Evolutionary conservation across 2,797 vertebrate genomes (phyloP).

Genomic region (Neomorphus geoffroyi): DNA sequence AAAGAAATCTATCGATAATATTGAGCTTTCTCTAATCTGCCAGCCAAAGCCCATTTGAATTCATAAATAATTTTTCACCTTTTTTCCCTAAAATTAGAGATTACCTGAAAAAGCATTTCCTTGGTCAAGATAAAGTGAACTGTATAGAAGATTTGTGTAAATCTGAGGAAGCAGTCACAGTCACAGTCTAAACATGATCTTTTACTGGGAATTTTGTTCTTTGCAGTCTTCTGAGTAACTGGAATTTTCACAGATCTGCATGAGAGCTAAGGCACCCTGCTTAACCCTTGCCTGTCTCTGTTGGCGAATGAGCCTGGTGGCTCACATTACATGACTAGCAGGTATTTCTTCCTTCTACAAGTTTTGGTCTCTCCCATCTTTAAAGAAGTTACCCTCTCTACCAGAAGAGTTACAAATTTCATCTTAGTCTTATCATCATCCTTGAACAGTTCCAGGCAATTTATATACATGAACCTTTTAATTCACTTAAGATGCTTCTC

Average conservation of each 20-base stretch:
- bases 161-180: not conserved
- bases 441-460: not conserved
- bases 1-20: not conserved
- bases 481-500: conserved; percentile 24
- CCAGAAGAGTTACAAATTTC: not conserved
- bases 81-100: not conserved
- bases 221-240: not conserved
- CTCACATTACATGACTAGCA: not conserved
- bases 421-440: not conserved
- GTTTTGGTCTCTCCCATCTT: not conserved
- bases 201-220: not conserved
- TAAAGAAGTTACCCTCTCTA: not conserved
- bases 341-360: not conserved
- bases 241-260: not conserved
- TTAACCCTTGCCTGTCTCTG: not conserved
- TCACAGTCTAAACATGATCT: not conserved
- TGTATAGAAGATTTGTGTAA: not conserved
- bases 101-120: not conserved
- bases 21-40: not conserved
- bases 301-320: not conserved
- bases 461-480: conserved; percentile 15
- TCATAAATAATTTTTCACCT: not conserved
- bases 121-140: not conserved
- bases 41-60: not conserved
- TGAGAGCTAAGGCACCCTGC: not conserved